phyloP scores from a whole-genome alignment of 2,797 vertebrate species.

The Trachurus trachurus region DNA sequence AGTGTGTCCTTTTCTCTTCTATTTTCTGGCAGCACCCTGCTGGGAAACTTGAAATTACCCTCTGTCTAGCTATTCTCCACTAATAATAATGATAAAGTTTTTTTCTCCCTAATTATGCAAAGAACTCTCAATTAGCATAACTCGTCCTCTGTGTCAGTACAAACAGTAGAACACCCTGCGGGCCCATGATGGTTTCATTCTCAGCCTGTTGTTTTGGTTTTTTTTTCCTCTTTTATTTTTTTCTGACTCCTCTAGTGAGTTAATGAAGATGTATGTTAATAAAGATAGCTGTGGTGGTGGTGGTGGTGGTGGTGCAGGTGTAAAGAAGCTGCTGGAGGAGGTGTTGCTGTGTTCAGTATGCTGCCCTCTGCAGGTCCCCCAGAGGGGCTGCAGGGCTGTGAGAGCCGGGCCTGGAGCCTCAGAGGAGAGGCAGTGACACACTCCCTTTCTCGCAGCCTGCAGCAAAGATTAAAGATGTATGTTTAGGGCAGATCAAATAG shows the following conservation, averaged over 20 bases:
- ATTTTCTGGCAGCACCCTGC: slow-evolving; percentile 82
- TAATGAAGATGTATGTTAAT: slow-evolving; percentile 85
- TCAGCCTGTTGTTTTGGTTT: slow-evolving; percentile 69
- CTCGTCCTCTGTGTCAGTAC: slow-evolving; percentile 88
- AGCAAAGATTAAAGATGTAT: slow-evolving; percentile 85
- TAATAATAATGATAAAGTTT: slow-evolving; percentile 88
- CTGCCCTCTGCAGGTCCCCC: slow-evolving; percentile 78
- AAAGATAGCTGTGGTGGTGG: slow-evolving; percentile 59
- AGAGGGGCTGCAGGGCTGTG: slow-evolving; percentile 47
- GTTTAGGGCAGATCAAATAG: slow-evolving; percentile 84
- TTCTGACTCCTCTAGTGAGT: slow-evolving; percentile 58
- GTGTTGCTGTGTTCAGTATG: slow-evolving; percentile 53
- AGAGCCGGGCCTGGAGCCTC: slow-evolving; percentile 53
- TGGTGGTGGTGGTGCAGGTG: slow-evolving; percentile 69
- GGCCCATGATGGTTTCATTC: slow-evolving; percentile 80
- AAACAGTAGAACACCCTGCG: slow-evolving; percentile 84
- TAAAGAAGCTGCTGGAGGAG: slow-evolving; percentile 31
- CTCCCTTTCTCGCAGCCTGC: slow-evolving; percentile 73
- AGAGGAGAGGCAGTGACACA: slow-evolving; percentile 59
- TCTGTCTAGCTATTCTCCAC: slow-evolving; percentile 85
- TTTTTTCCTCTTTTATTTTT: slow-evolving; percentile 35
- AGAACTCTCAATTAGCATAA: slow-evolving; percentile 90
- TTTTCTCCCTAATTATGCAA: slow-evolving; percentile 88
- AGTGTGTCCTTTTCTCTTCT: slow-evolving; percentile 80
- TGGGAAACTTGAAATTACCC: slow-evolving; percentile 88